Evolutionary conservation across 2,888 invertebrate species (phyloP).

Genomic region (Calliopum simillimum): DNA sequence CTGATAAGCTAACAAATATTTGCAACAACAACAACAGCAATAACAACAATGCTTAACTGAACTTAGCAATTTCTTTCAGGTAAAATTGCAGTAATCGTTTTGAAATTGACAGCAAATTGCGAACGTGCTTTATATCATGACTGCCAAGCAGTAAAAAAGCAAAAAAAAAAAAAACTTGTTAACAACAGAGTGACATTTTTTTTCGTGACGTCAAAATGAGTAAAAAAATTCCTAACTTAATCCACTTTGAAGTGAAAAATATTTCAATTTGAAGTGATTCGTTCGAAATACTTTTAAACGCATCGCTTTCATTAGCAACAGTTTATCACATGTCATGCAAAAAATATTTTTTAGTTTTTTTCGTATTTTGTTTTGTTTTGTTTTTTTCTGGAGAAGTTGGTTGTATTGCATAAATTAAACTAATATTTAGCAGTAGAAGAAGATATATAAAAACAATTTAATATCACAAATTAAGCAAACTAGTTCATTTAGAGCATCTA

Average conservation of each 20-base stretch:
- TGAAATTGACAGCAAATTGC: slow-evolving; percentile 3
- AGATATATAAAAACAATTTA: too few species aligned
- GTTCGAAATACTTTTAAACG: slow-evolving; percentile 9
- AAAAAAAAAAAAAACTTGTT: background rate
- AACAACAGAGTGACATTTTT: background rate
- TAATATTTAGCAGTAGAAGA: too few species aligned
- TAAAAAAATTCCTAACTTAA: background rate
- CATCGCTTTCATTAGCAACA: slow-evolving; percentile 10
- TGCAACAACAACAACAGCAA: background rate
- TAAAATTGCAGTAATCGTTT: background rate
- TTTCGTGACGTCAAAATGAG: slow-evolving; percentile 5
- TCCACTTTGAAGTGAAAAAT: background rate
- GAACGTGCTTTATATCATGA: slow-evolving; percentile 31
- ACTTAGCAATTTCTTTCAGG: background rate
- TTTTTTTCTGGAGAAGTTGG: too few species aligned
- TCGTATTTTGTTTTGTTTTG: too few species aligned
- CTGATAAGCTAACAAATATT: background rate
- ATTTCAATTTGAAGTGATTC: background rate
- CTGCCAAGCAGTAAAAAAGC: background rate
- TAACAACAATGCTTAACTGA: background rate
- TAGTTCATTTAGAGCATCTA: too few species aligned
- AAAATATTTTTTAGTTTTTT: too few species aligned
- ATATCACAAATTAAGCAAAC: too few species aligned
- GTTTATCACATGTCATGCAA: too few species aligned
- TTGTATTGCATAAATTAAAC: too few species aligned